These are phyloP conservation scores for Epinotia bilunana DNA, from an alignment of 2,888 invertebrate species.

Conservation along the genomic window DNA sequence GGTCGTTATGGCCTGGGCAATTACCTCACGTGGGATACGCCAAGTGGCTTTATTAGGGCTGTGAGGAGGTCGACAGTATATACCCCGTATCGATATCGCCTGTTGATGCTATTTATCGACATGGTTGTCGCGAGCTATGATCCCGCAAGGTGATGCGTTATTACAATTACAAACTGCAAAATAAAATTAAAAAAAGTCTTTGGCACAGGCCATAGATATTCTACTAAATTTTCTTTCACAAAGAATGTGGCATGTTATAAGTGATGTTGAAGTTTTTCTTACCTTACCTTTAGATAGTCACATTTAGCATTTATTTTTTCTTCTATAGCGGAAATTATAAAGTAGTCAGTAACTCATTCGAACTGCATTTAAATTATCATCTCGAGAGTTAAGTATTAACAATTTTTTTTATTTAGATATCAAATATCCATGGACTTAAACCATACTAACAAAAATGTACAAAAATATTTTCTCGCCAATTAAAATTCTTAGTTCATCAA, in stretches of 20 bases:
- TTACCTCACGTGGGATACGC: constrained; percentile 46
- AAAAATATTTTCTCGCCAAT: too few relatives aligned
- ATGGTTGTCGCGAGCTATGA: background rate
- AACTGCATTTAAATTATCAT: background rate
- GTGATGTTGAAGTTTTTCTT: too few relatives aligned
- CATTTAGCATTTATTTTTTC: too few relatives aligned
- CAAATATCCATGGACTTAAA: too few relatives aligned
- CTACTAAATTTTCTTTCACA: background rate
- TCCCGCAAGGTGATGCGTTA: background rate
- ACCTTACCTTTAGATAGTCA: too few relatives aligned
- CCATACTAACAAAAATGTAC: too few relatives aligned
- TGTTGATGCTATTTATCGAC: constrained; percentile 26
- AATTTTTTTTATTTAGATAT: background rate
- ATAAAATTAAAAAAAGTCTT: background rate
- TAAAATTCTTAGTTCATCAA: too few relatives aligned
- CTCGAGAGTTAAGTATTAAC: background rate
- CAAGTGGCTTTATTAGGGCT: constrained; percentile 42
- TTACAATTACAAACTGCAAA: background rate
- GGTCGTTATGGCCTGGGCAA: constrained; percentile 45
- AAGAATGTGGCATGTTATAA: background rate
- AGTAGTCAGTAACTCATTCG: background rate
- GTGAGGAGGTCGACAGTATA: constrained; percentile 13
- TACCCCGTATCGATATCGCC: constrained; percentile 15
- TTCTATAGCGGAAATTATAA: too few relatives aligned
- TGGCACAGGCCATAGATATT: background rate